These are phyloP conservation scores for Campoletis sonorensis DNA, from an alignment of 1,140 invertebrate species.

Conservation along the genomic window DNA sequence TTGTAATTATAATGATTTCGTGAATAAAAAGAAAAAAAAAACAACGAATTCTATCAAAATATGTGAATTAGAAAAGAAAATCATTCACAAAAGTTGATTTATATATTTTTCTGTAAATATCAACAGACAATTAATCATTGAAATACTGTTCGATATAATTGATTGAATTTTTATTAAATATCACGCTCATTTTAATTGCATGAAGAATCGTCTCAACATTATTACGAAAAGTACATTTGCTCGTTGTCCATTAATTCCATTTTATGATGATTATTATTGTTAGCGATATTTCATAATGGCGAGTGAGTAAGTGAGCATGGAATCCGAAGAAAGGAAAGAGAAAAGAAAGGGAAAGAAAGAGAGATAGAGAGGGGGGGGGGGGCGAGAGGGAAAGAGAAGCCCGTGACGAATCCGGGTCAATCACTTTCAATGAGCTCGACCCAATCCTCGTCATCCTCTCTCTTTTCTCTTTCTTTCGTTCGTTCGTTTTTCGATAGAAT, in stretches of 20 bases:
- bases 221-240: too few relatives aligned
- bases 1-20: slow-evolving; percentile 2
- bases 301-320: slow-evolving; percentile 10
- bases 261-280: not conserved
- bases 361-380: not conserved
- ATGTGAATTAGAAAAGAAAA: not conserved
- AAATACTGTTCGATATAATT: too few relatives aligned
- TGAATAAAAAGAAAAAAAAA: not conserved
- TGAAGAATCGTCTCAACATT: not conserved
- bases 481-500: not conserved
- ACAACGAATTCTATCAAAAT: not conserved
- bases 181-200: not conserved
- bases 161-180: too few relatives aligned
- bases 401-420: slow-evolving; percentile 42
- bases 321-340: slow-evolving; percentile 11
- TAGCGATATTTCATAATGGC: slow-evolving; percentile 7
- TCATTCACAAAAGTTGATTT: too few relatives aligned
- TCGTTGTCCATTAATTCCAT: not conserved
- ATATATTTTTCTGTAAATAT: too few relatives aligned
- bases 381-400: slow-evolving; percentile 28
- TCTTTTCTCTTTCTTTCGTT: slow-evolving; percentile 16
- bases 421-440: slow-evolving; percentile 44
- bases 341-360: slow-evolving; percentile 4
- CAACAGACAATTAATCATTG: too few relatives aligned
- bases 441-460: not conserved